These are phyloP conservation scores for Thera britannica DNA, from an alignment of 2,888 invertebrate species.

Conservation along the genomic window DNA sequence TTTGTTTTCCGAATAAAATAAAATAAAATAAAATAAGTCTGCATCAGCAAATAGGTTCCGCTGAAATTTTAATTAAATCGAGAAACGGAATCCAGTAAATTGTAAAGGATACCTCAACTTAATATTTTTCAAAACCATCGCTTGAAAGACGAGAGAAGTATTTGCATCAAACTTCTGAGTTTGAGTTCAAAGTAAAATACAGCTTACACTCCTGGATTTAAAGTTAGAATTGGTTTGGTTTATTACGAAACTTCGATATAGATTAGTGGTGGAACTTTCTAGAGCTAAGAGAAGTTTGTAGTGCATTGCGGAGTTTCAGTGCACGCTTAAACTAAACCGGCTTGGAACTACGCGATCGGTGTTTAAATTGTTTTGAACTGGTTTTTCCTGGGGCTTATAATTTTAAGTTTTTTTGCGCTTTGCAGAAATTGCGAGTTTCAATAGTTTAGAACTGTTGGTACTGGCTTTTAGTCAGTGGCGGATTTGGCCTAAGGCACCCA, in stretches of 20 bases:
- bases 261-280: slow-evolving; percentile 63
- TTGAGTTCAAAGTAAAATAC: slow-evolving; percentile 32
- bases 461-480: not conserved
- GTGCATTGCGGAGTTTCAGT: slow-evolving; percentile 58
- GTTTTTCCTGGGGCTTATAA: slow-evolving; percentile 28
- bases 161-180: slow-evolving; percentile 33
- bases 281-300: slow-evolving; percentile 56
- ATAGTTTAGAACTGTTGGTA: not conserved
- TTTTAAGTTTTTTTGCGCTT: slow-evolving; percentile 20
- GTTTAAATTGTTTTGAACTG: slow-evolving; percentile 51
- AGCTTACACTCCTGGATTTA: slow-evolving; percentile 50
- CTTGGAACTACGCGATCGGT: slow-evolving; percentile 60
- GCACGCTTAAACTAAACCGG: slow-evolving; percentile 64
- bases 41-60: slow-evolving; percentile 3
- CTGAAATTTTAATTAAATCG: slow-evolving; percentile 23
- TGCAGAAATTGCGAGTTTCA: slow-evolving; percentile 3
- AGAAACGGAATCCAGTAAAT: slow-evolving; percentile 18
- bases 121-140: slow-evolving; percentile 38
- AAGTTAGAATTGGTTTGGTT: slow-evolving; percentile 60
- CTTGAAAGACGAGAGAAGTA: slow-evolving; percentile 22
- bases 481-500: too few species aligned
- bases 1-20: too few species aligned
- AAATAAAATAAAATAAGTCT: not conserved
- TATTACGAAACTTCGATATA: slow-evolving; percentile 62
- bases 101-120: slow-evolving; percentile 30